Evolutionary conservation across 1,140 invertebrate genomes (phyloP).

Genomic region (Trichomalopsis sarcophagae): DNA sequence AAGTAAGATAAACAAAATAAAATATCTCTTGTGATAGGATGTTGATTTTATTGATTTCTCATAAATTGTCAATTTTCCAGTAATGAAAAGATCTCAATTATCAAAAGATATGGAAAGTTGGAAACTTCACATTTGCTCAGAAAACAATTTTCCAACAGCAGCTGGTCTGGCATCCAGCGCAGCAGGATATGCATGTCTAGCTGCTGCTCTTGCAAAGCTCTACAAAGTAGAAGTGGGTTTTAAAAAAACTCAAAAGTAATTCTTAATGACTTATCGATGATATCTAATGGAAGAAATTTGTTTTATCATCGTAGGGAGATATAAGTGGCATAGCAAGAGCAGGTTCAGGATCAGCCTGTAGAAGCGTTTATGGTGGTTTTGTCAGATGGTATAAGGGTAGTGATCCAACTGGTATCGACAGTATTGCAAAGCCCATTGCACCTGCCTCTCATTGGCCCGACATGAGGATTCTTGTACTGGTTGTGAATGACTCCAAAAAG

Average conservation of each 20-base stretch:
- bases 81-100: slow-evolving; percentile 70
- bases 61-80: slow-evolving; percentile 58
- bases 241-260: background rate
- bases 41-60: background rate
- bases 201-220: slow-evolving; percentile 83
- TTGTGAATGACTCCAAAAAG: slow-evolving; percentile 91
- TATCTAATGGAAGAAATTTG: background rate
- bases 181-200: slow-evolving; percentile 95
- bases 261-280: background rate
- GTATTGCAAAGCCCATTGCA: slow-evolving; percentile 85
- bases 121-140: slow-evolving; percentile 92
- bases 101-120: slow-evolving; percentile 75
- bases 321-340: slow-evolving; percentile 88
- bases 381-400: slow-evolving; percentile 89
- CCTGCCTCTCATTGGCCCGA: slow-evolving; percentile 91
- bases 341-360: slow-evolving; percentile 97
- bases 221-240: slow-evolving; percentile 78
- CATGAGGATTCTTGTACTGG: slow-evolving; percentile 91
- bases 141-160: slow-evolving; percentile 99
- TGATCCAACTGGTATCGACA: slow-evolving; percentile 84
- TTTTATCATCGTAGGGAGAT: slow-evolving; percentile 76
- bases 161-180: slow-evolving; percentile 98
- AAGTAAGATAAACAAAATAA: slow-evolving; percentile 76
- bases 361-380: slow-evolving; percentile 96
- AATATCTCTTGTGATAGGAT: background rate